Conservation (phyloP, 2,797 vertebrate species). For the Megalops cyprinoides region DNA sequence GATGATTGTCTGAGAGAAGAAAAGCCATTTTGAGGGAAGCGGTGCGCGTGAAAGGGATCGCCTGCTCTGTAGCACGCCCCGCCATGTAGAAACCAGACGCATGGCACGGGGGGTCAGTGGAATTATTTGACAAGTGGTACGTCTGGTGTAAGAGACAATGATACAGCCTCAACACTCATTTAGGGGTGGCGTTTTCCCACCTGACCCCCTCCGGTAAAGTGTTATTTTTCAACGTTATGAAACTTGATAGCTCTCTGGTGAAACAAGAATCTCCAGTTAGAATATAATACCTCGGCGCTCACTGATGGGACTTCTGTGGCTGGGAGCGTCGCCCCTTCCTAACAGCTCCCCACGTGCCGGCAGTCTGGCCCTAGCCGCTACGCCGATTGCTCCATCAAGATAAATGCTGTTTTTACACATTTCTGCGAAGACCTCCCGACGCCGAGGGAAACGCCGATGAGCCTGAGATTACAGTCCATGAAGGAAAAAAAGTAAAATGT, state of each 20-base stretch:
- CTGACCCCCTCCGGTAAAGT: slow-evolving; percentile 75
- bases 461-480: slow-evolving; percentile 70
- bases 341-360: slow-evolving; percentile 63
- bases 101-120: slow-evolving; percentile 79
- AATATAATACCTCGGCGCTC: slow-evolving; percentile 69
- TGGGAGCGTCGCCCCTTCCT: slow-evolving; percentile 61
- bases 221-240: slow-evolving; percentile 80
- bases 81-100: slow-evolving; percentile 77
- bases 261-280: slow-evolving; percentile 70
- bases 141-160: slow-evolving; percentile 79
- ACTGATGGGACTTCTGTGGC: slow-evolving; percentile 53
- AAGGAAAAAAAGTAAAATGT: slow-evolving; percentile 55
- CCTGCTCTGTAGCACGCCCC: slow-evolving; percentile 78
- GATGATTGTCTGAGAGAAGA: slow-evolving; percentile 86
- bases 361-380: slow-evolving; percentile 47
- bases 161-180: slow-evolving; percentile 86
- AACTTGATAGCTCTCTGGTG: slow-evolving; percentile 76
- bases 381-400: slow-evolving; percentile 74
- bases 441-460: slow-evolving; percentile 37
- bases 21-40: slow-evolving; percentile 81
- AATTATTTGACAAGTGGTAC: slow-evolving; percentile 85
- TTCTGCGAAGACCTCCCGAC: slow-evolving; percentile 9
- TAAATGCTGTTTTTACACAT: slow-evolving; percentile 68
- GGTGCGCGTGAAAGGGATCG: slow-evolving; percentile 75
- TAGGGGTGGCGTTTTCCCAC: slow-evolving; percentile 83